Evolutionary conservation across 2,888 invertebrate species (phyloP), one percentile per base, ranked within the genome.

Genomic region (Drosophila ustulata): DNA sequence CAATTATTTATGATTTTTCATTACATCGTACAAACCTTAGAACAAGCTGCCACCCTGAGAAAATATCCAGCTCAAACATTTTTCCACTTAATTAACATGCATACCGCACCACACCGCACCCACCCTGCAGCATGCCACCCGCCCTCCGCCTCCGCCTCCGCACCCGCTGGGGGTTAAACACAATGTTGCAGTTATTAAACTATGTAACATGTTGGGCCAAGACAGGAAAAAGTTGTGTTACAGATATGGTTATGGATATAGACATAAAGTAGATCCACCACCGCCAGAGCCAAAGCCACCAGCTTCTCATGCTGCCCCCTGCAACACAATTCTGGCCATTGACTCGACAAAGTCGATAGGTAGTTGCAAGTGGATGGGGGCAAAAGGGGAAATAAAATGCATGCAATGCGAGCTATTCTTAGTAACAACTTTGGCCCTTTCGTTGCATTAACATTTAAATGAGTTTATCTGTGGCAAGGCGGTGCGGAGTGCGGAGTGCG

Each of bases 361-460:
- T 26, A 51, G 30, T 37, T 34, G 30, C 8, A 34, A 28, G 3
- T 7, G 23, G 13, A 51, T 30, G 23, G n/a, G 46, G 39, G 34
- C 41, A 68, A 18, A 18, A 67, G 76, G 76, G 77, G 67, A 76
- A 82, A 82, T 82, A 80, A 78, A 83, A 75, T 80, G 80, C 80
- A 78, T 69, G 77, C 79, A 65, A 74, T 79, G 80, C 75, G 55
- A 55, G 50, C 18, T 57, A 52, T 52, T 52, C 63, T 61, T 55
- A 66, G 7, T 23, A 49, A 8, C 52, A 80, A 84, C 74, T 75
- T 84, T 74, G 64, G 71, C 66, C 43, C 43, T 3, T 32, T 37
- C 68, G 80, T 73, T 79, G 86, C 80, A 88, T 88, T 88, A 88
- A 85, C 88, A 88, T 88, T 88, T 88, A 88, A 87, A 88, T 88